Conservation (phyloP, 2,888 invertebrate species). For the Caenorhabditis afra region DNA sequence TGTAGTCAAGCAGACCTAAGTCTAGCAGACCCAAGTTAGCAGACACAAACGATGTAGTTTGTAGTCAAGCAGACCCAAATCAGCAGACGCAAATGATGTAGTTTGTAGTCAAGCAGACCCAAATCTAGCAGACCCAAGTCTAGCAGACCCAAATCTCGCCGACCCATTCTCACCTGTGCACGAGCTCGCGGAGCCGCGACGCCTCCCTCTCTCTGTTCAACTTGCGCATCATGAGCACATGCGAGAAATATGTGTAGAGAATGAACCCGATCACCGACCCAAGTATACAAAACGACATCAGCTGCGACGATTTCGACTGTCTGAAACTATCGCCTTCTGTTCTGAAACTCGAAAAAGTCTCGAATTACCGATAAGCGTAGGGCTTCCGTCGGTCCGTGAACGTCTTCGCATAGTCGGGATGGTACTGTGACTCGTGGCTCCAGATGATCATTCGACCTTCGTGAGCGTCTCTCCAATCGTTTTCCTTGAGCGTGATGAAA, state of each 20-base stretch:
- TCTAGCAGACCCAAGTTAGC: no score
- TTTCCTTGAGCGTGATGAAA: slow-evolving; percentile 60
- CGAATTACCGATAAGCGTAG: slow-evolving; percentile 36
- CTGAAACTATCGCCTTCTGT: slow-evolving; percentile 43
- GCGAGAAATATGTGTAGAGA: slow-evolving; percentile 71
- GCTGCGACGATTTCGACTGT: slow-evolving; percentile 64
- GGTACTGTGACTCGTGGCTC: slow-evolving; percentile 67
- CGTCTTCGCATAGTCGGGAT: slow-evolving; percentile 67
- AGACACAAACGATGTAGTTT: no score
- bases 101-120: no score
- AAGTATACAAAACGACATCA: slow-evolving; percentile 71
- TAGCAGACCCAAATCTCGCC: neutral
- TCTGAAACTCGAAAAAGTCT: neutral
- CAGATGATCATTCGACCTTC: slow-evolving; percentile 68
- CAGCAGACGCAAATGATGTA: no score
- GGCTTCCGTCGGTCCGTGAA: slow-evolving; percentile 20
- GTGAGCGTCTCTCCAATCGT: slow-evolving; percentile 72
- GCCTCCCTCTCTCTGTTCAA: slow-evolving; percentile 60
- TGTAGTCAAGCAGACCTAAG: no score
- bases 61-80: no score
- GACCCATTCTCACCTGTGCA: slow-evolving; percentile 52
- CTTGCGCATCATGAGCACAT: slow-evolving; percentile 67
- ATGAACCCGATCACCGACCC: slow-evolving; percentile 73
- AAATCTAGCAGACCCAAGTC: no score
- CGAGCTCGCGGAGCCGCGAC: slow-evolving; percentile 57